Conservation (phyloP, 2,113 vertebrate genomes). For the Trochalopteron elliotii region DNA sequence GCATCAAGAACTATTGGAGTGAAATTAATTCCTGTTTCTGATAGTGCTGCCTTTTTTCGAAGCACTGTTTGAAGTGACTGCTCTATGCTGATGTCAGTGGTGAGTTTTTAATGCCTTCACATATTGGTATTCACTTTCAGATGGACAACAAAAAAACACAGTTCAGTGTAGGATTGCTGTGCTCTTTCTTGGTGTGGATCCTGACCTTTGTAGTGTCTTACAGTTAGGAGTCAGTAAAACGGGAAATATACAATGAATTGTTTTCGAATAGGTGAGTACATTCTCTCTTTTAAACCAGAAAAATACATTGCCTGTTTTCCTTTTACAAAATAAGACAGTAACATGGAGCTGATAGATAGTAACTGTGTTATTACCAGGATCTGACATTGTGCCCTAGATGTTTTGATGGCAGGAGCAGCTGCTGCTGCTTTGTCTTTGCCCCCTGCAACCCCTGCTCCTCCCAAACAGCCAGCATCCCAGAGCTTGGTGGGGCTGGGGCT, state of each 20-base stretch:
- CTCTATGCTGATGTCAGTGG: fast-evolving
- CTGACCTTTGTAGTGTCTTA: background rate
- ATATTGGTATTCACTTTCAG: background rate
- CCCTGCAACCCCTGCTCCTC: fast-evolving
- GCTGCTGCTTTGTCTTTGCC: background rate
- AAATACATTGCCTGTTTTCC: background rate
- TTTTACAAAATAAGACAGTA: background rate
- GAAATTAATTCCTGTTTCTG: background rate
- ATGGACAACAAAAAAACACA: background rate
- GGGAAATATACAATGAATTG: background rate
- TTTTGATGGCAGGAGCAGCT: background rate
- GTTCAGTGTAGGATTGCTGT: background rate
- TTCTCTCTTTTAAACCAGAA: background rate
- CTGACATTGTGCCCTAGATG: background rate
- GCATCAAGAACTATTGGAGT: background rate
- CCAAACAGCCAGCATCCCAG: background rate
- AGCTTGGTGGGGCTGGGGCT: background rate
- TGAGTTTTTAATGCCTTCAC: background rate
- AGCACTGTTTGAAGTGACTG: background rate
- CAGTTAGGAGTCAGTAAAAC: background rate
- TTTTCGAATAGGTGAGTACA: background rate
- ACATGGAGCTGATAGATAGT: background rate
- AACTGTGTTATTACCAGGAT: background rate
- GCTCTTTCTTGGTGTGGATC: background rate
- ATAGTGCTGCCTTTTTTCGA: background rate